Conservation (phyloP, 2,888 invertebrate species). For the Drosophila limbata region DNA sequence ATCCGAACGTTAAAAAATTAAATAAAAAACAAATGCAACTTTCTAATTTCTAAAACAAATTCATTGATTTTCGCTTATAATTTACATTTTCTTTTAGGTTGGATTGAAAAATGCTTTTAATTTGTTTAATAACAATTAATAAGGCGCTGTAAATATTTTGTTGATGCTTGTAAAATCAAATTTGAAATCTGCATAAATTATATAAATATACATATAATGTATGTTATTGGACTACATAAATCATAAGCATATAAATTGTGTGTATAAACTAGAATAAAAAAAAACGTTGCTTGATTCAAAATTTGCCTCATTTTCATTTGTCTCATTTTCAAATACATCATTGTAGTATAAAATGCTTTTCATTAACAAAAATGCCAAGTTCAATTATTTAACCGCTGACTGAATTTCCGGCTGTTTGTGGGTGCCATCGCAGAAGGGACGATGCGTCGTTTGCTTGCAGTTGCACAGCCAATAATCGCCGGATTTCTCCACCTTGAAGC, state of each 20-base stretch:
- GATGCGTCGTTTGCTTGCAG: conserved; percentile 96
- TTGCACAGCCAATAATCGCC: conserved; percentile 99
- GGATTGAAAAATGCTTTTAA: neutral
- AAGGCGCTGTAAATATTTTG: conserved; percentile 71
- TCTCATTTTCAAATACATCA: conserved; percentile 36
- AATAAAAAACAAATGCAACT: conserved; percentile 60
- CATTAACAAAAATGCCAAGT: conserved; percentile 19
- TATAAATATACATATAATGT: conserved; percentile 36
- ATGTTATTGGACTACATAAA: conserved; percentile 38
- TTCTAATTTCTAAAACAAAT: conserved; percentile 67
- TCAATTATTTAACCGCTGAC: conserved; percentile 85
- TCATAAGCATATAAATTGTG: conserved; percentile 32
- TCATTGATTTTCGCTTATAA: conserved; percentile 18
- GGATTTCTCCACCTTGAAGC: conserved; percentile 93
- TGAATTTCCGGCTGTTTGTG: conserved; percentile 92
- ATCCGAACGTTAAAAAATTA: conserved; percentile 59
- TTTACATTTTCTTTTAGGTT: conserved; percentile 7
- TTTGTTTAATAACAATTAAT: conserved; percentile 4
- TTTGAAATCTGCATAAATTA: conserved; percentile 24
- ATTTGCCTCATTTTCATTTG: conserved; percentile 38
- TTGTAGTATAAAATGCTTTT: conserved; percentile 46
- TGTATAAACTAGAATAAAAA: conserved; percentile 61
- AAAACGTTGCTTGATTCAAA: conserved; percentile 68
- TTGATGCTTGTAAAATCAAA: conserved; percentile 49
- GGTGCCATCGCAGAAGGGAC: conserved; percentile 98